Percentiles rank a stretch among this genome's conserved stretches.
Evolutionary conservation across 2,797 vertebrate species (phyloP).

Genomic region (Tympanoctomys barrerae): DNA sequence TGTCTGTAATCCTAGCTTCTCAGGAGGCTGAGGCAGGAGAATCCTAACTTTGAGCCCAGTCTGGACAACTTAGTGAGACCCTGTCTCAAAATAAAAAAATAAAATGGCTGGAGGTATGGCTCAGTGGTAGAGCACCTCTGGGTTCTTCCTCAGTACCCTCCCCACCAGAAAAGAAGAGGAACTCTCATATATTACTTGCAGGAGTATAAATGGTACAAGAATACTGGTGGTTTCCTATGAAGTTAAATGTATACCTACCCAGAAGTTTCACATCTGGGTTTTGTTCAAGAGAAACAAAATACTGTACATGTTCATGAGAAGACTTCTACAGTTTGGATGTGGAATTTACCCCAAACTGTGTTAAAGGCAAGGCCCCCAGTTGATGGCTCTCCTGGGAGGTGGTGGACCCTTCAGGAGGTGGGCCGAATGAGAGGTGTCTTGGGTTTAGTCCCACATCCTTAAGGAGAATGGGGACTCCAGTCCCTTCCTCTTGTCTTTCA

Average conservation of each 20-base stretch:
- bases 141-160: not conserved
- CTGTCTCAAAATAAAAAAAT: not conserved
- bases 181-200: not conserved
- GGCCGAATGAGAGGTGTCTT: not conserved
- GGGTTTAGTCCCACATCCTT: too few species aligned
- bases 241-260: not conserved
- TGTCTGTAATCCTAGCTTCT: not conserved
- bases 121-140: not conserved
- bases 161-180: not conserved
- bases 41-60: not conserved
- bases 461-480: not conserved
- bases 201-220: not conserved
- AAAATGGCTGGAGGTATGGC: not conserved
- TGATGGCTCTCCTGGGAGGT: not conserved
- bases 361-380: not conserved
- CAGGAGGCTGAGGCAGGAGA: not conserved
- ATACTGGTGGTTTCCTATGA: not conserved
- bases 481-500: not conserved
- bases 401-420: not conserved
- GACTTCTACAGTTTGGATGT: not conserved
- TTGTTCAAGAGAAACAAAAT: constrained; percentile 36
- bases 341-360: not conserved
- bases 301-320: not conserved
- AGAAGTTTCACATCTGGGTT: not conserved
- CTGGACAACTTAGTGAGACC: not conserved